These are phyloP conservation scores for Chiloscyllium plagiosum DNA, from an alignment of 2,113 vertebrate species.

Conservation along the genomic window DNA sequence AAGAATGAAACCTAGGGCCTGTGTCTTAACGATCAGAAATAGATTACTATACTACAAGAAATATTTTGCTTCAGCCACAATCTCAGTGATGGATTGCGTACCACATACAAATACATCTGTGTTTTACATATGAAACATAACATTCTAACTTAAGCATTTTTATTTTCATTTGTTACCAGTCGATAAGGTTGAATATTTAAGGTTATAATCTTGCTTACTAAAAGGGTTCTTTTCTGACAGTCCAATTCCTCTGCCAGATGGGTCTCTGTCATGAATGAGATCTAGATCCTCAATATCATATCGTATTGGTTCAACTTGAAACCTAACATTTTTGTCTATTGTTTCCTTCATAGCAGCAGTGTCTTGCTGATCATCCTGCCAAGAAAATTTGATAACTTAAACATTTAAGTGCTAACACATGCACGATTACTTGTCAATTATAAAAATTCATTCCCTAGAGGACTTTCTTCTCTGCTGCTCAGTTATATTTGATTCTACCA, in stretches of 20 bases:
- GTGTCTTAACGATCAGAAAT: not conserved
- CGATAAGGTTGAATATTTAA: not conserved
- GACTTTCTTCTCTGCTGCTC: not conserved
- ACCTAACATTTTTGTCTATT: constrained; percentile 5
- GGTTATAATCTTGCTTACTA: not conserved
- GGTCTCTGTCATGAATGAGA: no score
- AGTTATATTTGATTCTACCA: not conserved
- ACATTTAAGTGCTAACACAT: not conserved
- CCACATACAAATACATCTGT: not conserved
- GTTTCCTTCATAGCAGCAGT: not conserved
- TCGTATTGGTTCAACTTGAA: constrained; percentile 14
- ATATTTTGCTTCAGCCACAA: not conserved
- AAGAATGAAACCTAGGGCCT: no score
- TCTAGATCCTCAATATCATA: not conserved
- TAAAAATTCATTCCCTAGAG: not conserved
- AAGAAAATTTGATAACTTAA: constrained; percentile 13
- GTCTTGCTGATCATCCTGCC: constrained; percentile 5
- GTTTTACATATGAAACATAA: not conserved
- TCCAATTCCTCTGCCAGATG: not conserved
- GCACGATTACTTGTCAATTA: not conserved
- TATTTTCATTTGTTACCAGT: not conserved
- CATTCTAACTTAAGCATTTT: not conserved
- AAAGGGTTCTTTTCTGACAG: not conserved
- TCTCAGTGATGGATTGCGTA: not conserved
- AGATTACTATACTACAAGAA: not conserved